Conservation (phyloP, 2,797 vertebrate species). For the Lophius americanus region DNA sequence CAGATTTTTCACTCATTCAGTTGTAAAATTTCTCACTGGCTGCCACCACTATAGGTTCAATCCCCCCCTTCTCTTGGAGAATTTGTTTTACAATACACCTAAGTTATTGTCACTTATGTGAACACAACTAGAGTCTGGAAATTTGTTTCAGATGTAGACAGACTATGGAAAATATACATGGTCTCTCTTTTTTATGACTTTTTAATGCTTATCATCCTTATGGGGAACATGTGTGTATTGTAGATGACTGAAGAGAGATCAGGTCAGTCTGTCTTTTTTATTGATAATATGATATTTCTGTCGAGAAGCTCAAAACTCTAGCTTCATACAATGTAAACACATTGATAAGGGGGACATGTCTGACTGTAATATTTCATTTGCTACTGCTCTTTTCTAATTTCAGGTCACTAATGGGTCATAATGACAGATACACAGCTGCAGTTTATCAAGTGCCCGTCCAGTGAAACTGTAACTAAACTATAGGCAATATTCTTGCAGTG, state of each 20-base stretch:
- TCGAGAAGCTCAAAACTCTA: slow-evolving; percentile 10
- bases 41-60: neutral
- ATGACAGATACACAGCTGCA: neutral
- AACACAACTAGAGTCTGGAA: neutral
- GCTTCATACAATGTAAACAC: slow-evolving; percentile 6
- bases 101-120: neutral
- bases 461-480: slow-evolving; percentile 9
- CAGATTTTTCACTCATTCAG: neutral
- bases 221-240: neutral
- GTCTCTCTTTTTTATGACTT: neutral
- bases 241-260: slow-evolving; percentile 2
- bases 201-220: neutral
- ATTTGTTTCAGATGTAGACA: neutral
- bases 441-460: slow-evolving; percentile 10
- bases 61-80: slow-evolving; percentile 6
- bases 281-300: slow-evolving; percentile 8
- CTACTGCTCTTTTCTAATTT: neutral
- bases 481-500: neutral
- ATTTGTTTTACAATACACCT: neutral
- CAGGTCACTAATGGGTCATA: neutral
- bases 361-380: neutral
- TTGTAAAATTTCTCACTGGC: neutral
- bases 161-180: neutral
- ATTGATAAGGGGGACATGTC: slow-evolving; percentile 13
- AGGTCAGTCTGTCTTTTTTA: slow-evolving; percentile 19